A percentile compares a stretch with the other conserved stretches of the same genome.
Evolutionary conservation across 2,888 invertebrate species (phyloP).

Genomic region (Linnaemya tessellans): DNA sequence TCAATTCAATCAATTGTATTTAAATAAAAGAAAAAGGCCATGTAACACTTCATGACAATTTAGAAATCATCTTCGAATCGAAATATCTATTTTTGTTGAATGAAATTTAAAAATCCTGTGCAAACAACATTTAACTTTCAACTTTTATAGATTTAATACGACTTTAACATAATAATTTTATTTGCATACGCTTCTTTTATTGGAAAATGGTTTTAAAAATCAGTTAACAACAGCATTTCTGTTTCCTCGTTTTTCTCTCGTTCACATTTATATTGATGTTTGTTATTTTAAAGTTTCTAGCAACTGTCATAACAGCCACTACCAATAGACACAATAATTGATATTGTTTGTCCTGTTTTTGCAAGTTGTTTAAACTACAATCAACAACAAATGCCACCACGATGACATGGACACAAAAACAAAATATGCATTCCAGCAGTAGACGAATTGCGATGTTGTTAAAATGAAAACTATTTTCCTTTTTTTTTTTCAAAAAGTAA

Average conservation of each 20-base stretch:
- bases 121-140: too few species aligned
- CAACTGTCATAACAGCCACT: slow-evolving; percentile 63
- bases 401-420: slow-evolving; percentile 29
- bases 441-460: slow-evolving; percentile 14
- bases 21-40: too few species aligned
- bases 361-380: slow-evolving; percentile 35
- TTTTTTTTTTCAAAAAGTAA: not conserved
- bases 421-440: not conserved
- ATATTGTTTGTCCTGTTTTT: slow-evolving; percentile 22
- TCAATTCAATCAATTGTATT: too few species aligned
- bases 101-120: too few species aligned
- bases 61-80: too few species aligned
- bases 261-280: slow-evolving; percentile 33
- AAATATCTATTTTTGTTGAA: too few species aligned
- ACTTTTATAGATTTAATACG: too few species aligned
- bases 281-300: slow-evolving; percentile 61
- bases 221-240: slow-evolving; percentile 23
- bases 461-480: not conserved
- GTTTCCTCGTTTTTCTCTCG: not conserved
- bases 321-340: slow-evolving; percentile 20
- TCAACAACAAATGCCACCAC: slow-evolving; percentile 59
- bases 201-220: slow-evolving; percentile 41
- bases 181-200: not conserved
- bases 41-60: too few species aligned
- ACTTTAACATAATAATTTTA: not conserved